phyloP scores from a whole-genome alignment of 2,888 invertebrate genomes.

The Mechanitis messenoides region DNA sequence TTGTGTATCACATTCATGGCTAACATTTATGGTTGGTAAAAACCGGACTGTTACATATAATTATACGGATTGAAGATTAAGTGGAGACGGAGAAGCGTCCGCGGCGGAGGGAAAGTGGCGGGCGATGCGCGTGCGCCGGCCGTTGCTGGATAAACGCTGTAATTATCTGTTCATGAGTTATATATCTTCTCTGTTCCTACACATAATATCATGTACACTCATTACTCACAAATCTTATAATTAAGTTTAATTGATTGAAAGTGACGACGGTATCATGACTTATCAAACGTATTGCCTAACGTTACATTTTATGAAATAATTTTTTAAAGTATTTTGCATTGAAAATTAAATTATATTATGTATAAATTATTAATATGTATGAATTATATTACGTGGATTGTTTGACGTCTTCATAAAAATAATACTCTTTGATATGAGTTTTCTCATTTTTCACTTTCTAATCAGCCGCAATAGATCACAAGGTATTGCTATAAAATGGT shows the following conservation, averaged over 20 bases:
- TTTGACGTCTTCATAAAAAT: neutral
- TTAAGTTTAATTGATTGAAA: neutral
- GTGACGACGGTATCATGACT: neutral
- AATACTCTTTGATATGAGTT: neutral
- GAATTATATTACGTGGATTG: neutral
- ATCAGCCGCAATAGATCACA: neutral
- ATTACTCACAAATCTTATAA: neutral
- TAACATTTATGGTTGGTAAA: constrained; percentile 7
- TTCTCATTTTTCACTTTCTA: constrained; percentile 6
- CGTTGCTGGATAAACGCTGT: constrained; percentile 24
- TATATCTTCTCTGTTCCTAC: constrained; percentile 8
- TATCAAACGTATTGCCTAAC: neutral
- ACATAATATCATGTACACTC: constrained; percentile 1
- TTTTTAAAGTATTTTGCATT: neutral
- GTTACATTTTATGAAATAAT: neutral
- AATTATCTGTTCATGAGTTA: constrained; percentile 24
- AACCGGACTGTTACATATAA: neutral
- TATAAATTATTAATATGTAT: neutral
- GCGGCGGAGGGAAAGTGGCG: constrained; percentile 45
- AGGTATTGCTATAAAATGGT: neutral
- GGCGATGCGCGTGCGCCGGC: constrained; percentile 24
- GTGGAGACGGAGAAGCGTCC: constrained; percentile 11
- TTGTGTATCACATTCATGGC: neutral
- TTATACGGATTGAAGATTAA: constrained; percentile 4
- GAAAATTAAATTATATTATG: neutral